Evolutionary conservation across 2,113 vertebrate species (phyloP).

Genomic region (Mustela nigripes): DNA sequence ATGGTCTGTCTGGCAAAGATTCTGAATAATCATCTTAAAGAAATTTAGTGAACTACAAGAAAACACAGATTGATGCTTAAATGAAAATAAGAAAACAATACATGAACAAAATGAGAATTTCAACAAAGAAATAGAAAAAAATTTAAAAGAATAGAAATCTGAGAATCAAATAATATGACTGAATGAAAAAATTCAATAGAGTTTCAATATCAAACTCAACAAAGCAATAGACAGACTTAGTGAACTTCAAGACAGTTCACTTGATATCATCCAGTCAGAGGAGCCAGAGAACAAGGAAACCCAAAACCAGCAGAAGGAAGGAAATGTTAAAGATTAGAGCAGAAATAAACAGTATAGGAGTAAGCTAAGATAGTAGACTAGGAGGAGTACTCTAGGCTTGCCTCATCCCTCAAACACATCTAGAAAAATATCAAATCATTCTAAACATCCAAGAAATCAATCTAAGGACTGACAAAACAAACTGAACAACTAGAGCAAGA

Average conservation of each 20-base stretch:
- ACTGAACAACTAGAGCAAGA: no score
- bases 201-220: background rate
- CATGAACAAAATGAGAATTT: background rate
- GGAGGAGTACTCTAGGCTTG: no score
- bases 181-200: background rate
- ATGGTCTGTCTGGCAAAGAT: background rate
- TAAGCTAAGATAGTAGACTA: no score
- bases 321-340: background rate
- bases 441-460: no score
- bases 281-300: background rate
- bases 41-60: background rate
- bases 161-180: background rate
- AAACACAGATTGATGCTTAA: background rate
- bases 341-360: background rate
- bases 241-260: background rate
- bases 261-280: background rate
- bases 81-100: background rate
- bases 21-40: background rate
- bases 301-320: background rate
- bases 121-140: background rate
- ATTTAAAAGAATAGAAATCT: background rate
- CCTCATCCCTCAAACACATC: no score
- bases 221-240: background rate
- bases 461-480: no score
- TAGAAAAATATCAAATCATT: no score